phyloP scores from a whole-genome alignment of 2,888 invertebrate species.

The Philhelius pedissequus region DNA sequence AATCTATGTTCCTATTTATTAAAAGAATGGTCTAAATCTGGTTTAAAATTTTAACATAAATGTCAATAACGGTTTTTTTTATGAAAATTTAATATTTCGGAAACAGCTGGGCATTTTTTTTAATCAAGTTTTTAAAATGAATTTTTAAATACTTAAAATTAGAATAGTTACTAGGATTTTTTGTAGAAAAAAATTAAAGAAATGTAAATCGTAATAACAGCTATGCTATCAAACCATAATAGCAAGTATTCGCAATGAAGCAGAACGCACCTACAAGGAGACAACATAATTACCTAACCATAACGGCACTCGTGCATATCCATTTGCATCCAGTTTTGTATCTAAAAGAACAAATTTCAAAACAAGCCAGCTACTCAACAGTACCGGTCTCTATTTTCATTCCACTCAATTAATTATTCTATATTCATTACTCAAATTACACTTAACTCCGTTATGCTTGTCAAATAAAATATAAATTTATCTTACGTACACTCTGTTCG shows the following conservation, averaged over 20 bases:
- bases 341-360: not conserved
- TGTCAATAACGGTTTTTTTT: no score
- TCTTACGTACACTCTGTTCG: not conserved
- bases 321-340: not conserved
- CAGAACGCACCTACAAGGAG: not conserved
- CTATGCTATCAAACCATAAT: no score
- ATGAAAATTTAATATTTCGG: no score
- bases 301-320: not conserved
- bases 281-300: conserved; percentile 14
- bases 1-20: no score
- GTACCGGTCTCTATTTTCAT: conserved; percentile 14
- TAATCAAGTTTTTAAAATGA: no score
- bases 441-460: conserved; percentile 24
- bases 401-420: conserved; percentile 17
- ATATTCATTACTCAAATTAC: conserved; percentile 20
- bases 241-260: not conserved
- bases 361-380: not conserved
- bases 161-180: no score
- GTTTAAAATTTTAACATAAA: no score
- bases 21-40: no score
- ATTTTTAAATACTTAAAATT: no score
- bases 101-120: no score
- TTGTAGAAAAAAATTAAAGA: no score
- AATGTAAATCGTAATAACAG: no score
- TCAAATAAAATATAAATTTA: conserved; percentile 38